Evolutionary conservation across 2,888 invertebrate species (phyloP).

Genomic region (Sminthurides aquaticus): DNA sequence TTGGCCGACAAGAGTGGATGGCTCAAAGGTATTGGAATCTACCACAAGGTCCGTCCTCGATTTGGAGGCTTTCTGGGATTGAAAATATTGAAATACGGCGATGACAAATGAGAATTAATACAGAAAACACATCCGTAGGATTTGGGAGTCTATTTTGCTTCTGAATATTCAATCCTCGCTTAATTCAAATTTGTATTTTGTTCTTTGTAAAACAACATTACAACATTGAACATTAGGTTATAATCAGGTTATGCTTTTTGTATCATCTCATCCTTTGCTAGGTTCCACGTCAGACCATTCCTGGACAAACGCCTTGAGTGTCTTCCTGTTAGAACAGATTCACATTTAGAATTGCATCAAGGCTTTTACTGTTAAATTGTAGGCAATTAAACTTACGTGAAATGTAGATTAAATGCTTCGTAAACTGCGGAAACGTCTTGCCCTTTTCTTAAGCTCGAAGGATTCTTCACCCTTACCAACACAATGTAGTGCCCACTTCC

Average conservation of each 20-base stretch:
- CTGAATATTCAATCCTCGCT: no score
- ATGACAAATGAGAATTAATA: no score
- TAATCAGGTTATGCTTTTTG: no score
- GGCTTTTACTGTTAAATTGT: neutral
- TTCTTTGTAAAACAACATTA: no score
- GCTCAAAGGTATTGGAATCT: conserved; percentile 66
- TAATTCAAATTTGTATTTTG: no score
- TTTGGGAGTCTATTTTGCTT: no score
- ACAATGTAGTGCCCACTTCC: conserved; percentile 1
- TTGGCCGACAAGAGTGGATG: conserved; percentile 57
- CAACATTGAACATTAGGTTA: no score
- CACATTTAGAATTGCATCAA: no score
- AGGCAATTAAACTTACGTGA: neutral
- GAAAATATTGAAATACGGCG: no score
- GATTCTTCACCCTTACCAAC: neutral
- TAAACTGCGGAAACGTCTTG: neutral
- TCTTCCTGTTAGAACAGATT: neutral
- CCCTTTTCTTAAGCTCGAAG: neutral
- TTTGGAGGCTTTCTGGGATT: conserved; percentile 71
- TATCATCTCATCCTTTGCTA: no score
- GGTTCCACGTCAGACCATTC: neutral
- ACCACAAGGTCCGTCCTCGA: conserved; percentile 62
- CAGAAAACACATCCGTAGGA: no score
- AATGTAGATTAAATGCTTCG: neutral
- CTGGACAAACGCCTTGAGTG: neutral